Evolutionary conservation across 2,888 invertebrate genomes (phyloP), one percentile per base, ranked within the genome.

Genomic region (Anthrax anthrax): DNA sequence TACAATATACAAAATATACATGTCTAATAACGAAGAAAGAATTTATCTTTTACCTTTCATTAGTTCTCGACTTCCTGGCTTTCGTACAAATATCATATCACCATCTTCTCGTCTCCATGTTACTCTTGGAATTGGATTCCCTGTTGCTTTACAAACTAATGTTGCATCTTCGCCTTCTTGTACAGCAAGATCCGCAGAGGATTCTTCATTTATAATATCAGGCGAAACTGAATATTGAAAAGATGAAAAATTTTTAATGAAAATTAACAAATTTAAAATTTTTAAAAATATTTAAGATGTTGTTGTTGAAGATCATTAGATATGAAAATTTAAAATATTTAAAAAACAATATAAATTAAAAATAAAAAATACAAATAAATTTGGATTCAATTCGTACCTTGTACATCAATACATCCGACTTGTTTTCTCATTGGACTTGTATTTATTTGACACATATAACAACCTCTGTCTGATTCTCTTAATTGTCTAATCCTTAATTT

Each of bases 381-480:
- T n/a, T n/a, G n/a, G n/a, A n/a, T n/a, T n/a, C n/a, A n/a, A n/a
- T n/a, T n/a, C n/a, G n/a, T 65, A 90, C 90, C 87, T 62, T 84
- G 83, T 18, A 90, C 88, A 63, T 89, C 88, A 49, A 90, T 77
- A 62, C 90, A 90, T 10, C 89, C 89, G 47, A 85, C 76, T 69
- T 87, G 84, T 63, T 84, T 86, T 69, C 82, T 88, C 84, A 90
- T 86, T 46, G 80, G 77, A 51, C 79, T 83, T 2, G 88, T 89
- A 70, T 90, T 90, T 60, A 90, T 87, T 73, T 90, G 89, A 62
- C 90, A 90, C 84, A 89, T 87, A 69, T 90, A 90, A 64, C 89
- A 90, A 50, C 86, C 90, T 40, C 83, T 76, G 67, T 90, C 90
- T 39, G 80, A 76, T 57, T 86, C 87, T 53, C 83, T 77, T 44